These are phyloP conservation scores for Grapholita molesta DNA, from an alignment of 1,140 invertebrate genomes.

Conservation along the genomic window DNA sequence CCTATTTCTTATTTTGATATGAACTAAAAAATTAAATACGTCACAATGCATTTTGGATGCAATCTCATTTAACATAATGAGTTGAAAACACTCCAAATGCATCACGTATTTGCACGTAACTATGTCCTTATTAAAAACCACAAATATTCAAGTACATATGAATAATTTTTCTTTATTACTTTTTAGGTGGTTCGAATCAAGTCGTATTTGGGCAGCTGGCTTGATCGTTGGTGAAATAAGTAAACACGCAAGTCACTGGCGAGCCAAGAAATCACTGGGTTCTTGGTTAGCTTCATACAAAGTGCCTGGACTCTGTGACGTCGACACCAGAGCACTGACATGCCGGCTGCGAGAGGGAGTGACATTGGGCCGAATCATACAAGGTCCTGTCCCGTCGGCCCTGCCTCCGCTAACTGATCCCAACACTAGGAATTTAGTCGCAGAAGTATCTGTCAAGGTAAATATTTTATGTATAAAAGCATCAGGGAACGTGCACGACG, in stretches of 20 bases:
- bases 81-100: too few relatives aligned
- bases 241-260: conserved; percentile 94
- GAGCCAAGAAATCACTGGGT: conserved; percentile 86
- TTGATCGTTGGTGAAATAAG: conserved; percentile 95
- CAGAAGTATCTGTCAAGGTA: conserved; percentile 93
- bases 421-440: conserved; percentile 93
- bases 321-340: conserved; percentile 94
- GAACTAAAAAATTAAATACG: too few relatives aligned
- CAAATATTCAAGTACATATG: background rate
- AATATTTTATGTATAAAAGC: background rate
- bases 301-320: conserved; percentile 92
- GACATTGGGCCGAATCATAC: conserved; percentile 88
- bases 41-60: too few relatives aligned
- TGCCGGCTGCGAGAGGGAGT: conserved; percentile 93
- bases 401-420: conserved; percentile 84
- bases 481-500: too few relatives aligned
- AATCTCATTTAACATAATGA: too few relatives aligned
- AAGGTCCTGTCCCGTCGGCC: conserved; percentile 66
- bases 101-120: too few relatives aligned
- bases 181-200: conserved; percentile 93
- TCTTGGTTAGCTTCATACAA: conserved; percentile 89
- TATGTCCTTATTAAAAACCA: background rate
- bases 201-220: conserved; percentile 94
- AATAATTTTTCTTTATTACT: conserved; percentile 21
- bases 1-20: too few relatives aligned